phyloP scores from a whole-genome alignment of 2,888 invertebrate genomes.

The Diadromus collaris region DNA sequence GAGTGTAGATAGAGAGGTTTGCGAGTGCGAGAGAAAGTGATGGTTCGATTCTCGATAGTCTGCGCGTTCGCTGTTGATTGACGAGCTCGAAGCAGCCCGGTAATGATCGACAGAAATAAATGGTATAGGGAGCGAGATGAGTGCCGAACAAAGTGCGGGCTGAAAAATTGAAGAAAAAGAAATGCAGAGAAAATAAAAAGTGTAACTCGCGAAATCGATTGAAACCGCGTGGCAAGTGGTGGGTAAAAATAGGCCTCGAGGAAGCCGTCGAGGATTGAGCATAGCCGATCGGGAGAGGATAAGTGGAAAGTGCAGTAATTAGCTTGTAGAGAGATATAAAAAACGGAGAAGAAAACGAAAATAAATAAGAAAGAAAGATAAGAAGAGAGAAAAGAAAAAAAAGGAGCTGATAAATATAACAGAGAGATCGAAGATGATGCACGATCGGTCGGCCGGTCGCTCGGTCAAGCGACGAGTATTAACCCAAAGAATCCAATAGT shows the following conservation, averaged over 20 bases:
- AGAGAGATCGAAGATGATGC: slow-evolving; percentile 52
- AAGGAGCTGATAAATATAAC: slow-evolving; percentile 30
- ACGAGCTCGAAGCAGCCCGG: neutral
- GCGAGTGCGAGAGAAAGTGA: slow-evolving; percentile 3
- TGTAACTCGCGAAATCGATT: slow-evolving; percentile 42
- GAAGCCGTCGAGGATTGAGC: slow-evolving; percentile 47
- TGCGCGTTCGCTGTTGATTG: slow-evolving; percentile 31
- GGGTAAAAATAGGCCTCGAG: slow-evolving; percentile 38
- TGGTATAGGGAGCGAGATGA: neutral
- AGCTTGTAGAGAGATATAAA: slow-evolving; percentile 44
- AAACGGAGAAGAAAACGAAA: slow-evolving; percentile 37
- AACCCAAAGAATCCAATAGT: slow-evolving; percentile 61
- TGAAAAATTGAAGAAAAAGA: slow-evolving; percentile 22
- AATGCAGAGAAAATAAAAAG: slow-evolving; percentile 28
- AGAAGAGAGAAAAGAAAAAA: slow-evolving; percentile 18
- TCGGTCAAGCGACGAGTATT: slow-evolving; percentile 60
- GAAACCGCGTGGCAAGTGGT: slow-evolving; percentile 36
- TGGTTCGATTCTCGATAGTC: slow-evolving; percentile 23
- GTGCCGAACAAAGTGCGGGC: slow-evolving; percentile 25
- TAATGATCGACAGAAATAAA: neutral
- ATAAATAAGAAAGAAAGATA: slow-evolving; percentile 31
- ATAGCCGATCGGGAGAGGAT: slow-evolving; percentile 39
- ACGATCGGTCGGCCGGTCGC: slow-evolving; percentile 52
- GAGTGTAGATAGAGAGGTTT: slow-evolving; percentile 23
- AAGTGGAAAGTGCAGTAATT: slow-evolving; percentile 60